Evolutionary conservation across 35 echinoderm and acorn worm species (phyloP).

Genomic region (Apostichopus parvimensis): DNA sequence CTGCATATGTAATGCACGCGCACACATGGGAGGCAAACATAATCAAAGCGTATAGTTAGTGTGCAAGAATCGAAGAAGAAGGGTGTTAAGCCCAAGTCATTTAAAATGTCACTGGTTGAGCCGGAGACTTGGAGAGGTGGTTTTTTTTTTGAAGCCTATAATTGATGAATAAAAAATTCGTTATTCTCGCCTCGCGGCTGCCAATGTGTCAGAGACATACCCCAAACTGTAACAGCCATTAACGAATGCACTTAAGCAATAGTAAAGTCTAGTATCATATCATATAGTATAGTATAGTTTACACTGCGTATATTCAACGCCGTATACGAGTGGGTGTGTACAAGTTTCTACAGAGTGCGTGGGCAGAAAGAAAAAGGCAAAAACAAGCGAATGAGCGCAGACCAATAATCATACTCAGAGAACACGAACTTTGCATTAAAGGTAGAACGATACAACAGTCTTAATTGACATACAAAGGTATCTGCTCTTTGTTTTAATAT

Average conservation of each 20-base stretch:
- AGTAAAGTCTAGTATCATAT: background rate
- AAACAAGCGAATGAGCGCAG: too few species aligned
- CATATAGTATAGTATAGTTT: too few species aligned
- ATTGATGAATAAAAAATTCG: slow-evolving; percentile 55
- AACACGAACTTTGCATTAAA: too few species aligned
- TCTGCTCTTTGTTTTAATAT: too few species aligned
- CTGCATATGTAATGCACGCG: slow-evolving; percentile 47
- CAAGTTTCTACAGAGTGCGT: too few species aligned
- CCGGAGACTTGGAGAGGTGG: background rate
- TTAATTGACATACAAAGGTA: too few species aligned
- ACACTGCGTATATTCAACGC: too few species aligned
- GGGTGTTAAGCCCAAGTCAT: slow-evolving; percentile 47
- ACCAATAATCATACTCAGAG: too few species aligned
- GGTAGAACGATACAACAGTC: too few species aligned
- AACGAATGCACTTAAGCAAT: background rate
- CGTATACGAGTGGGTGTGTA: too few species aligned
- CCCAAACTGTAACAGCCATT: background rate
- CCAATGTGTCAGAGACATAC: slow-evolving; percentile 28
- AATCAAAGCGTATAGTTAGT: slow-evolving; percentile 17
- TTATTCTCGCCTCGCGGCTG: slow-evolving; percentile 34
- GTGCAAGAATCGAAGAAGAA: background rate
- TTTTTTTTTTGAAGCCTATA: background rate
- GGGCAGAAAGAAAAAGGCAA: too few species aligned
- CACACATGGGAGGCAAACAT: slow-evolving; percentile 25
- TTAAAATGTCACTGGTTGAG: slow-evolving; percentile 37